Evolutionary conservation across 1,140 invertebrate genomes (phyloP).

Genomic region (Adoxophyes honmai): DNA sequence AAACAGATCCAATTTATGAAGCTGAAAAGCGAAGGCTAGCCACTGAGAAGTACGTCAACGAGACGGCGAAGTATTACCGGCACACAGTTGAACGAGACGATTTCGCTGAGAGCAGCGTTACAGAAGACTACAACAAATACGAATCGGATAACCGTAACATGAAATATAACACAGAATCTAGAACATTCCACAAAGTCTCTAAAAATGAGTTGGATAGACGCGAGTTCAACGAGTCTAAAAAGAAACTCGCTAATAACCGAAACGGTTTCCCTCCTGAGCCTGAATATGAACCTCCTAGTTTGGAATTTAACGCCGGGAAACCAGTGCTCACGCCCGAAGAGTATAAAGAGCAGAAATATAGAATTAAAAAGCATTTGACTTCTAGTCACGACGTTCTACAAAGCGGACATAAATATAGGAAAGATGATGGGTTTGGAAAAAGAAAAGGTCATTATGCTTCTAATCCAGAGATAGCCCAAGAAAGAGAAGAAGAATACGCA

Average conservation of each 20-base stretch:
- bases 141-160: conserved; percentile 55
- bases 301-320: conserved; percentile 79
- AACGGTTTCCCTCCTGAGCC: conserved; percentile 74
- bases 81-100: conserved; percentile 67
- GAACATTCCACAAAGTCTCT: conserved; percentile 57
- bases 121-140: conserved; percentile 63
- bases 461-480: conserved; percentile 77
- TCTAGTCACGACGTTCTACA: conserved; percentile 75
- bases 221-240: conserved; percentile 62
- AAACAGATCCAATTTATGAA: conserved; percentile 72
- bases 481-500: conserved; percentile 65
- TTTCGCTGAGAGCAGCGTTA: conserved; percentile 53
- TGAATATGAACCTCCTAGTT: conserved; percentile 81
- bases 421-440: conserved; percentile 70
- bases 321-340: conserved; percentile 79
- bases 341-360: conserved; percentile 70
- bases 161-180: conserved; percentile 61
- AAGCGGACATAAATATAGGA: conserved; percentile 68
- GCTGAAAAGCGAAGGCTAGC: conserved; percentile 74
- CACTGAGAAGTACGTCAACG: conserved; percentile 75
- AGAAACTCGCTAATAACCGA: conserved; percentile 39
- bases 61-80: conserved; percentile 75
- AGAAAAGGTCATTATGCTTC: conserved; percentile 77
- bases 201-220: conserved; percentile 78
- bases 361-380: conserved; percentile 68